phyloP scores from a whole-genome alignment of 2,888 invertebrate genomes.

The Platycheirus rosarum region DNA sequence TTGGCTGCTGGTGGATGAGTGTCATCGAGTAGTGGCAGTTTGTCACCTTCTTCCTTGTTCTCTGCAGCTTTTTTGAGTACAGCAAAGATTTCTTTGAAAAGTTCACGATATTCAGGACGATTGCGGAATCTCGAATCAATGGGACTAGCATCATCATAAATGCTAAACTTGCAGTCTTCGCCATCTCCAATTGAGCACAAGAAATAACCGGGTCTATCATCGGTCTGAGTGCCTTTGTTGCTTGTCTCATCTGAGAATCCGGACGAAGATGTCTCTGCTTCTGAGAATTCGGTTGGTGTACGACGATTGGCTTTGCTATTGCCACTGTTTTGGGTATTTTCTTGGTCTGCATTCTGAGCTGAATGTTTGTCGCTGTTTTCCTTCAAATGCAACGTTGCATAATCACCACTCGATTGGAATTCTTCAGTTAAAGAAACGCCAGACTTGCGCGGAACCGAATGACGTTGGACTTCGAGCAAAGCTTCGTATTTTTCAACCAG shows the following conservation, averaged over 20 bases:
- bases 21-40: slow-evolving; percentile 88
- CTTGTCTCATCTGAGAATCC: slow-evolving; percentile 93
- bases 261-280: slow-evolving; percentile 92
- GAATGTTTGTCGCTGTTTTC: slow-evolving; percentile 53
- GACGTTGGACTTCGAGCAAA: slow-evolving; percentile 89
- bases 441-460: slow-evolving; percentile 84
- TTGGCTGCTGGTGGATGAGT: slow-evolving; percentile 82
- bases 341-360: slow-evolving; percentile 46
- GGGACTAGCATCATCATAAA: slow-evolving; percentile 91
- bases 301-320: slow-evolving; percentile 84
- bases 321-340: slow-evolving; percentile 80
- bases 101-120: slow-evolving; percentile 90
- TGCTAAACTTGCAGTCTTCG: slow-evolving; percentile 92
- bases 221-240: slow-evolving; percentile 92
- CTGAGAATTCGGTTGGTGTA: slow-evolving; percentile 92
- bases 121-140: slow-evolving; percentile 92
- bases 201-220: slow-evolving; percentile 90
- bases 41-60: slow-evolving; percentile 91
- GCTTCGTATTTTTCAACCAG: slow-evolving; percentile 94
- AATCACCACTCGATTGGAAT: slow-evolving; percentile 89
- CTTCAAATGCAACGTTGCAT: slow-evolving; percentile 79
- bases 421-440: slow-evolving; percentile 84
- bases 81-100: slow-evolving; percentile 92
- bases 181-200: slow-evolving; percentile 93
- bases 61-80: slow-evolving; percentile 92